phyloP scores from a whole-genome alignment of 2,797 vertebrate species.

The Lacerta bilineata region DNA sequence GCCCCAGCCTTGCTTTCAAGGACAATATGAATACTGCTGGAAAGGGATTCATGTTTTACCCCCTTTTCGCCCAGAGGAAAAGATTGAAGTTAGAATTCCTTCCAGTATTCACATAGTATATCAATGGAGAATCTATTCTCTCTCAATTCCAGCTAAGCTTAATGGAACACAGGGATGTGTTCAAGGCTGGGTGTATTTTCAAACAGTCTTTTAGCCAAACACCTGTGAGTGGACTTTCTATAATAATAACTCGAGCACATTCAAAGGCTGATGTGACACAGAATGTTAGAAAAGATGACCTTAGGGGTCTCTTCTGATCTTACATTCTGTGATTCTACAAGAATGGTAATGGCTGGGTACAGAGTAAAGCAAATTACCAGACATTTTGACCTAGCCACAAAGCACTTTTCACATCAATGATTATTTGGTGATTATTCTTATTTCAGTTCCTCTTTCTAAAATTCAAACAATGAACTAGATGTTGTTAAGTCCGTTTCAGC shows the following conservation, averaged over 20 bases:
- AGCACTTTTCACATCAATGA: not conserved
- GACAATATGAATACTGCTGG: slow-evolving; percentile 12
- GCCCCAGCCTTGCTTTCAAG: slow-evolving; percentile 21
- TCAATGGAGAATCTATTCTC: not conserved
- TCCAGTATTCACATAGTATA: slow-evolving; percentile 22
- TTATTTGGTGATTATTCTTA: slow-evolving; percentile 19
- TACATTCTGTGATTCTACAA: slow-evolving; percentile 5
- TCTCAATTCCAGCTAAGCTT: not conserved
- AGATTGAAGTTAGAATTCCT: slow-evolving; percentile 30
- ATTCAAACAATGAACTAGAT: not conserved
- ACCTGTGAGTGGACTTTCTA: slow-evolving; percentile 21
- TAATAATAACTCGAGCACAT: slow-evolving; percentile 19
- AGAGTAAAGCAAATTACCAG: slow-evolving; percentile 26
- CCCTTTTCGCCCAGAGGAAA: slow-evolving; percentile 14
- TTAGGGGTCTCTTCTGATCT: slow-evolving; percentile 25
- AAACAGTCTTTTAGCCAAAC: slow-evolving; percentile 27
- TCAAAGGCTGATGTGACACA: slow-evolving; percentile 6
- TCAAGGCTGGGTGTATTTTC: slow-evolving; percentile 9
- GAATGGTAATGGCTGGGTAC: not conserved
- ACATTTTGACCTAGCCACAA: slow-evolving; percentile 6
- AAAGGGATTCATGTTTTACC: slow-evolving; percentile 3
- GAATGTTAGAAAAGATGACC: slow-evolving; percentile 27
- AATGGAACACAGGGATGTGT: not conserved
- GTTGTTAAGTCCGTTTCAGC: not conserved
- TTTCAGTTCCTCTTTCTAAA: not conserved